Conservation (phyloP, 1,140 invertebrate genomes). For the Drosophila fuyamai region DNA sequence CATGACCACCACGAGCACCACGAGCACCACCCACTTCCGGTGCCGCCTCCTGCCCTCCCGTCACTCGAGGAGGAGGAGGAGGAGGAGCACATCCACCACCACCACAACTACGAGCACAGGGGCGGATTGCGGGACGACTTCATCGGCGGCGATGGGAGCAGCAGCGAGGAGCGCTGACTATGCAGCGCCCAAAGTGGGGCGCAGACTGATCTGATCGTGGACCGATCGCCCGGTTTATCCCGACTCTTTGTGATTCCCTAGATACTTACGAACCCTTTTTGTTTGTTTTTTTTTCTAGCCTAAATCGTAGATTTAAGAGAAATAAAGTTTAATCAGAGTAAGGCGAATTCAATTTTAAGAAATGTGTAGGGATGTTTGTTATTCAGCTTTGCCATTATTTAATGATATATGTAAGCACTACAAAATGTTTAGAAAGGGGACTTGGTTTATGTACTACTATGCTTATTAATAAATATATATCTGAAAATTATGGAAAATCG, state of each 20-base stretch:
- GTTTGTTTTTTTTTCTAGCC: conserved; percentile 35
- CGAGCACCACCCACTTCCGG: conserved; percentile 53
- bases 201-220: conserved; percentile 38
- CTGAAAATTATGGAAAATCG: too few relatives aligned
- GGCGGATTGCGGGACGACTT: conserved; percentile 50
- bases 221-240: conserved; percentile 33
- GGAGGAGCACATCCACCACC: conserved; percentile 80
- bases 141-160: conserved; percentile 53
- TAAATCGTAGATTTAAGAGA: conserved; percentile 17
- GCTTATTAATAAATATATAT: not conserved
- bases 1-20: conserved; percentile 63
- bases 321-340: conserved; percentile 24
- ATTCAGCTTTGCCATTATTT: conserved; percentile 17
- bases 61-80: conserved; percentile 63
- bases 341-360: not conserved
- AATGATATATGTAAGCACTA: not conserved
- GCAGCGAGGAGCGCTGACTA: conserved; percentile 70
- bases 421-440: not conserved
- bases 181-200: conserved; percentile 9
- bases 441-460: not conserved
- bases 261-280: conserved; percentile 18
- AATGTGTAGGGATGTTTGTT: conserved; percentile 5
- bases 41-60: conserved; percentile 8
- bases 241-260: conserved; percentile 32
- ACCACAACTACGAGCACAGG: conserved; percentile 80